Percentiles rank a stretch among this genome's conserved stretches.
phyloP scores from a whole-genome alignment of 2,113 vertebrate genomes.

The Poeciliopsis retropinna region DNA sequence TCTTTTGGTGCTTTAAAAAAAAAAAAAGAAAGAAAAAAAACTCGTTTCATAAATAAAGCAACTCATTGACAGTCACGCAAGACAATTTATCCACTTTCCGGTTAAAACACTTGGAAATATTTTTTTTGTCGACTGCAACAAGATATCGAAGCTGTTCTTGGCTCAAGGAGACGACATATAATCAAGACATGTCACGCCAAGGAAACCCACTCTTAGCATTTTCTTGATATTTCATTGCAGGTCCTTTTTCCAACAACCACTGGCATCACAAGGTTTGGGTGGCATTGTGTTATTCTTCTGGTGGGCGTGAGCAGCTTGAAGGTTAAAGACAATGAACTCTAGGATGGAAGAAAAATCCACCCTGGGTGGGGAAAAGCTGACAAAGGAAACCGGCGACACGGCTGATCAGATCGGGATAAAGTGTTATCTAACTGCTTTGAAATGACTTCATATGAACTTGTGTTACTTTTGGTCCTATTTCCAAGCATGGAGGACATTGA shows the following conservation, averaged over 20 bases:
- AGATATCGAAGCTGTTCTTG: not conserved
- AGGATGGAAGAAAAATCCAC: constrained; percentile 33
- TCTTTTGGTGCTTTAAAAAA: not conserved
- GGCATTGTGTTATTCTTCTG: constrained; percentile 31
- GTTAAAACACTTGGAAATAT: constrained; percentile 10
- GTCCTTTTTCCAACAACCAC: constrained; percentile 40
- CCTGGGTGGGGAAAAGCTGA: constrained; percentile 26
- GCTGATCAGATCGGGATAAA: not conserved
- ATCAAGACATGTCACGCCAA: constrained; percentile 13
- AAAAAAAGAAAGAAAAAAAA: not conserved
- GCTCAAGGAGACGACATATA: not conserved
- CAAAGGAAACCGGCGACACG: constrained; percentile 28
- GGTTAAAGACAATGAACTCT: constrained; percentile 30
- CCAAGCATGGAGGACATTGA: not conserved
- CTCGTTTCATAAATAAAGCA: too few relatives aligned
- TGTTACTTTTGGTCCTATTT: not conserved
- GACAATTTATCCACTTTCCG: not conserved
- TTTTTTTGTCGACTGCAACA: constrained; percentile 3
- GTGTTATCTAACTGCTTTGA: not conserved
- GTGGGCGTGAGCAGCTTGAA: constrained; percentile 38
- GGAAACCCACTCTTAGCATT: constrained; percentile 22
- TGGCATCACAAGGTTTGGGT: not conserved
- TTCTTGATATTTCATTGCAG: constrained; percentile 36
- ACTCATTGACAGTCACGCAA: not conserved
- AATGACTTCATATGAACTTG: not conserved